Conservation (phyloP, 23 tunicate genomes). For the Clavelina lepadiformis region DNA sequence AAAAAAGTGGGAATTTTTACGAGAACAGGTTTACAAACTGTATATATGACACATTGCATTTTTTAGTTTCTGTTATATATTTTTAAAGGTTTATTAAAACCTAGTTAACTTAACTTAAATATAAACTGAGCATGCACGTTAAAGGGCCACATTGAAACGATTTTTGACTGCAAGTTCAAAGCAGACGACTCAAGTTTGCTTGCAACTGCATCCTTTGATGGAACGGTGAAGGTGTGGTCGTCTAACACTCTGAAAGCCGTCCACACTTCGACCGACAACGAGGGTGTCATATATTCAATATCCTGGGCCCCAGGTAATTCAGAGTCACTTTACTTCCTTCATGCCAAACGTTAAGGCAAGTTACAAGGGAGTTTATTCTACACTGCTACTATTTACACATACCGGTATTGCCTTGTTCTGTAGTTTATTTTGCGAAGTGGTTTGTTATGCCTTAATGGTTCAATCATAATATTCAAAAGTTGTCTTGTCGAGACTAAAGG, state of each 20-base stretch:
- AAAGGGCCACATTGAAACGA: slow-evolving; percentile 92
- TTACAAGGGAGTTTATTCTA: too few relatives aligned
- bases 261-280: slow-evolving; percentile 57
- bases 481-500: too few relatives aligned
- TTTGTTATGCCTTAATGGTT: too few relatives aligned
- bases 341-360: too few relatives aligned
- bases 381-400: too few relatives aligned
- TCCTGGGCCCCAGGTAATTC: slow-evolving; percentile 87
- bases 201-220: slow-evolving; percentile 94
- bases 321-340: too few relatives aligned
- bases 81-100: too few relatives aligned
- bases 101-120: background rate
- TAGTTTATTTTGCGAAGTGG: too few relatives aligned
- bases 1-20: slow-evolving; percentile 69
- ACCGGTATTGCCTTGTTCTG: too few relatives aligned
- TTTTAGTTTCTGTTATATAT: background rate
- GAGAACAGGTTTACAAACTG: slow-evolving; percentile 48
- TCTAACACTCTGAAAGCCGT: slow-evolving; percentile 24
- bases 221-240: slow-evolving; percentile 85
- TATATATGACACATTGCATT: background rate
- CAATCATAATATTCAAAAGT: too few relatives aligned
- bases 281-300: slow-evolving; percentile 85
- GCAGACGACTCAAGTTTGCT: slow-evolving; percentile 64
- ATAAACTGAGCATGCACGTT: background rate
- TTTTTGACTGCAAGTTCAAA: slow-evolving; percentile 91